phyloP scores from a whole-genome alignment of 2,797 vertebrate species.

The Vultur gryphus region DNA sequence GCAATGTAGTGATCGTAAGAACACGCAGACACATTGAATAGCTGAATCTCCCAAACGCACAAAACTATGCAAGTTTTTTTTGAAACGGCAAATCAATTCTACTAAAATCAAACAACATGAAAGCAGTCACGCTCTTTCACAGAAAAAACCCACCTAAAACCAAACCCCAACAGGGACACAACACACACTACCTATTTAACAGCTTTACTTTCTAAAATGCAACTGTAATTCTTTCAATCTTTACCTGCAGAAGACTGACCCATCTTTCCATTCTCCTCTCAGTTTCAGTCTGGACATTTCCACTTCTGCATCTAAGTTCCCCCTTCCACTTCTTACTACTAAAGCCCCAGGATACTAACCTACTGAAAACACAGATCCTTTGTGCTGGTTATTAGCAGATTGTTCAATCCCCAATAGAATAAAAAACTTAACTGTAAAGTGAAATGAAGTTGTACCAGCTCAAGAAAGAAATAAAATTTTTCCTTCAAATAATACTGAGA shows the following conservation, averaged over 20 bases:
- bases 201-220: not conserved
- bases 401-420: not conserved
- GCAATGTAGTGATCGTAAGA: fast-evolving
- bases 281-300: not conserved
- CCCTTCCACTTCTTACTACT: not conserved
- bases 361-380: not conserved
- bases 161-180: not conserved
- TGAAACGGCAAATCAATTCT: not conserved
- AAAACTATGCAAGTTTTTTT: not conserved
- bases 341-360: not conserved
- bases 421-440: not conserved
- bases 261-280: not conserved
- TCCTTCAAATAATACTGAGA: fast-evolving
- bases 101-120: not conserved
- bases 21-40: fast-evolving
- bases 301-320: not conserved
- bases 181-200: not conserved
- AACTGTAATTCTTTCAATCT: not conserved
- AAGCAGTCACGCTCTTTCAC: not conserved
- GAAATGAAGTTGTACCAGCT: not conserved
- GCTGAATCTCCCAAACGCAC: not conserved
- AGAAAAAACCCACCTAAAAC: not conserved
- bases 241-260: not conserved
- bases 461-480: not conserved
- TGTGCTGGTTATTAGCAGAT: not conserved